A percentile compares a stretch with the other conserved stretches of the same genome.
Evolutionary conservation across 2,888 invertebrate genomes (phyloP).

Genomic region (Nyleta sp.): DNA sequence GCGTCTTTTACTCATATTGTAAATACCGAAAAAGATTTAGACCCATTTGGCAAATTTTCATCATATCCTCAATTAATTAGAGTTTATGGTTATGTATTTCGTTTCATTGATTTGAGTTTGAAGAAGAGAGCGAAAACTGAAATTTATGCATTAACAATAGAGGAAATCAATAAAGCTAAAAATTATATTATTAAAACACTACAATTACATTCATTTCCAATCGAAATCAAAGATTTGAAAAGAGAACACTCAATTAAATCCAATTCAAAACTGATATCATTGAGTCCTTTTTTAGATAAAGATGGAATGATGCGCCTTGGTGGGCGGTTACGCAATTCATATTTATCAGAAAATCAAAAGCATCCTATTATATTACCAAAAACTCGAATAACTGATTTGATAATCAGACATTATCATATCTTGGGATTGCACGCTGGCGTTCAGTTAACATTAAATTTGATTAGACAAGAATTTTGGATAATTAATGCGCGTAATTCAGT

Average conservation of each 20-base stretch:
- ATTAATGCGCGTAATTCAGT: conserved; percentile 9
- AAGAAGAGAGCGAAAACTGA: background rate
- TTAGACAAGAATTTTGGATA: conserved; percentile 16
- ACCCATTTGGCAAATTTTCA: background rate
- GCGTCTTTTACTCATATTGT: background rate
- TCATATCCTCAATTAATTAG: conserved; percentile 7
- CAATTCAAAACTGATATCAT: background rate
- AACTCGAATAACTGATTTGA: background rate
- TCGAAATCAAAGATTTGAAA: background rate
- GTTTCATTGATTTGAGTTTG: background rate
- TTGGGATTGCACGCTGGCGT: background rate
- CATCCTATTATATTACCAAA: background rate
- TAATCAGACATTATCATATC: conserved; percentile 3
- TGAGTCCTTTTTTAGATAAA: background rate
- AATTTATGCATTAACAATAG: background rate
- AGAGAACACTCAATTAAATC: background rate
- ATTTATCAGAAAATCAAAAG: background rate
- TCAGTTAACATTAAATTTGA: conserved; percentile 3
- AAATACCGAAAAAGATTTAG: background rate
- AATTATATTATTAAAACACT: background rate
- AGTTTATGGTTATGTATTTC: conserved; percentile 13
- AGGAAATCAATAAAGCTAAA: conserved; percentile 1
- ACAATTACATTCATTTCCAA: background rate
- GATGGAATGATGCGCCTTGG: background rate
- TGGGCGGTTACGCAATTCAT: background rate